phyloP scores from a whole-genome alignment of 2,888 invertebrate genomes.

The Leptinotarsa rubiginosa region DNA sequence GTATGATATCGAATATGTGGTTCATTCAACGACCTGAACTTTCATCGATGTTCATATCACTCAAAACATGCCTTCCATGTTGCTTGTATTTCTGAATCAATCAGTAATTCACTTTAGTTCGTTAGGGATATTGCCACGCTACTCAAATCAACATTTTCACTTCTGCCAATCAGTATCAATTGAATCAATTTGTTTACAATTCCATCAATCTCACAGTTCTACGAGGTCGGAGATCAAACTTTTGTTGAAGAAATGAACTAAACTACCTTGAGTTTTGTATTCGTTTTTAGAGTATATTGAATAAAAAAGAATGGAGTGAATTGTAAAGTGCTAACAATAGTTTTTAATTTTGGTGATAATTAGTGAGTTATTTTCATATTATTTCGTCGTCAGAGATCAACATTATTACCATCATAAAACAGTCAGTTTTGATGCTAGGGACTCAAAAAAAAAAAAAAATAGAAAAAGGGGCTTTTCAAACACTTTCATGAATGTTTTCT shows the following conservation, averaged over 20 bases:
- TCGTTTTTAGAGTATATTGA: too few relatives aligned
- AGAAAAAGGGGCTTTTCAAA: too few relatives aligned
- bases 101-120: neutral
- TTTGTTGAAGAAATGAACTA: neutral
- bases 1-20: neutral
- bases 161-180: neutral
- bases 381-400: too few relatives aligned
- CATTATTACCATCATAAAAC: too few relatives aligned
- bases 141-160: constrained; percentile 3
- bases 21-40: neutral
- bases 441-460: too few relatives aligned
- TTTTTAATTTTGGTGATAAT: too few relatives aligned
- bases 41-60: neutral
- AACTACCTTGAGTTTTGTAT: too few relatives aligned
- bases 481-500: too few relatives aligned
- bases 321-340: too few relatives aligned
- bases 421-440: too few relatives aligned
- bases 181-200: constrained; percentile 3
- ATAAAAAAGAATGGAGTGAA: too few relatives aligned
- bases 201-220: neutral
- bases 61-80: neutral
- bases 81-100: neutral
- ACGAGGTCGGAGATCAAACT: neutral
- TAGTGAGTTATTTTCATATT: too few relatives aligned
- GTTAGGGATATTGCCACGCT: neutral